A percentile compares a stretch with the other conserved stretches of the same genome.
These are phyloP conservation scores for Synanthedon vespiformis DNA, from an alignment of 2,888 invertebrate genomes.

Conservation along the genomic window DNA sequence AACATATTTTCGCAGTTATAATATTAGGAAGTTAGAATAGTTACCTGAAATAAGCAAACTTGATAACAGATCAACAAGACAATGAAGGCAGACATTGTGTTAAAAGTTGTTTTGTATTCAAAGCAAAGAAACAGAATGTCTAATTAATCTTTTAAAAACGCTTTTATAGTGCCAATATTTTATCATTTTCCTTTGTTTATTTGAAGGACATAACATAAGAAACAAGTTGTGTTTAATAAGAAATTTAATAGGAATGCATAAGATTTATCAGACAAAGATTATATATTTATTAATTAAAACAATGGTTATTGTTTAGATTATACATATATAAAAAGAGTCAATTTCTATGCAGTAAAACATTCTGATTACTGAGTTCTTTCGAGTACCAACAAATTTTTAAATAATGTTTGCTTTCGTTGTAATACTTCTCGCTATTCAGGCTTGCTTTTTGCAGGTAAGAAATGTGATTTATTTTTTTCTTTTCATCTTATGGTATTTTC, in stretches of 20 bases:
- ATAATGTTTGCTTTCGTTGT: conserved; percentile 4
- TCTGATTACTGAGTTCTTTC: not conserved
- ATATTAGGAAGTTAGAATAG: not conserved
- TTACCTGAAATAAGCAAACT: conserved; percentile 29
- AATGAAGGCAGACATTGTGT: conserved; percentile 18
- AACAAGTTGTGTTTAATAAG: too few relatives aligned
- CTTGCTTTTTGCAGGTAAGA: conserved; percentile 10
- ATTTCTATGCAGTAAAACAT: not conserved
- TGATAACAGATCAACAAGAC: conserved; percentile 23
- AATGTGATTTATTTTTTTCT: not conserved
- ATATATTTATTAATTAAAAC: too few relatives aligned
- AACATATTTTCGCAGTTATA: too few relatives aligned
- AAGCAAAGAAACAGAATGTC: not conserved
- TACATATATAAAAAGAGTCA: not conserved
- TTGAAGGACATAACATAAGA: too few relatives aligned
- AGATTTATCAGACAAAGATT: too few relatives aligned
- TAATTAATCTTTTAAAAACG: not conserved
- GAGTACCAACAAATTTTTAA: not conserved
- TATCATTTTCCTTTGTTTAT: not conserved
- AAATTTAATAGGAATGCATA: too few relatives aligned
- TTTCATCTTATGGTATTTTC: too few relatives aligned
- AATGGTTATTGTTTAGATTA: too few relatives aligned
- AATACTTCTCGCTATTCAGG: conserved; percentile 14
- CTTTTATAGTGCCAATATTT: not conserved
- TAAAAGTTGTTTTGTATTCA: conserved; percentile 7